Base-by-base conservation (phyloP, 2,797 vertebrate genomes). In the Adelosebastes latens region DNA sequence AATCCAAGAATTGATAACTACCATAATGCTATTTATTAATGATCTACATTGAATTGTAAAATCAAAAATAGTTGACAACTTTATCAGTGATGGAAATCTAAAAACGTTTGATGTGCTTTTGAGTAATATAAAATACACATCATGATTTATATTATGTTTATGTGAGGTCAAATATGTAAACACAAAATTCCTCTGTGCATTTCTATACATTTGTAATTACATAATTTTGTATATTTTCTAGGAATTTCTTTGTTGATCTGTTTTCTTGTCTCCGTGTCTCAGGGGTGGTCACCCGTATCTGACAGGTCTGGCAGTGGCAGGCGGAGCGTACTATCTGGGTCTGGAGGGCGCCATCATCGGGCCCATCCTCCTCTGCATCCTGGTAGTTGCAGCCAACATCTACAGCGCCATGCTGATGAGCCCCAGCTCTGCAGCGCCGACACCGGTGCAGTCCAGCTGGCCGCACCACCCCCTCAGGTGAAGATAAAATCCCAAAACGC, bases 401-500 rank as follows among this genome's bases (percentile, higher is more conserved):
- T 99, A 99, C 84, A 98, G 98, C 68, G 98, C 98, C 88, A 99
- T 99, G 98, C 93, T 99, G 68, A 96, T 97, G 96, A 99, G 99
- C 87, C 98, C 99, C 62, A 98, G 96, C 55, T 98, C 96, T 55
- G 91, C 97, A 7, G 32, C 95, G 80, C 95, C 96, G 22, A 99
- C 98, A 4, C 98, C 98, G 6, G 95, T 96, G 72, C 97, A 98
- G 87, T 74, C 96, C 31, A 87, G 79, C 0, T 98, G 97, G 96
- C 96, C 97, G 1, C 59, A 89, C 56, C 96, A 96, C 79, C 92
- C 95, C 63, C 89, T 95, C 73, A 93, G 96, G 98, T 99, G 82
- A 77, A 56, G 14, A 34, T 12, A 0, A 11, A 6, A 61, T 5
- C 14, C 24, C 1, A 70, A 70, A 55, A 58, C 52, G 20, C 73